Conservation (phyloP, 2,113 vertebrate species). For the Pseudopodoces humilis region DNA sequence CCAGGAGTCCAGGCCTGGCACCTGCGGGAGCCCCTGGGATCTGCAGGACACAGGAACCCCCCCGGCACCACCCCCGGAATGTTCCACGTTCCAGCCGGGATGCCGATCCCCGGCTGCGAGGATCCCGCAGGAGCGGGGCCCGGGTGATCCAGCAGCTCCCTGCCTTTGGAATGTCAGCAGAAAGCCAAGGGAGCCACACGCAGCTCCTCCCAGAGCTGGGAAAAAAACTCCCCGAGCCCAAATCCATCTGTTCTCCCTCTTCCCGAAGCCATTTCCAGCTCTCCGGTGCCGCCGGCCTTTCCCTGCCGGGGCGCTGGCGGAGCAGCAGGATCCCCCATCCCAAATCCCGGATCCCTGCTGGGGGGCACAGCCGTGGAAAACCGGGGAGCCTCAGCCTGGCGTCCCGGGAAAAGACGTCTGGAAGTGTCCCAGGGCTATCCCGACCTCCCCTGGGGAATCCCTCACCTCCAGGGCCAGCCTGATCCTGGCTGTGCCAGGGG, state of each 20-base stretch:
- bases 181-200: neutral
- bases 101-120: neutral
- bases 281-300: neutral
- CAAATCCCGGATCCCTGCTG: too few species aligned
- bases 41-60: neutral
- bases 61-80: neutral
- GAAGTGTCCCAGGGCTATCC: neutral
- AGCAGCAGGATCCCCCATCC: neutral
- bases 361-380: neutral
- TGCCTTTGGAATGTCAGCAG: neutral
- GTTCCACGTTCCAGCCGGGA: neutral
- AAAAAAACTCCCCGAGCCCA: neutral
- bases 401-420: rapidly evolving
- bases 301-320: neutral
- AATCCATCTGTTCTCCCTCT: neutral
- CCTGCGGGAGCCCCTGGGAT: neutral
- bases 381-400: neutral
- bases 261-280: constrained; percentile 2
- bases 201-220: neutral
- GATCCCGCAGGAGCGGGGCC: rapidly evolving
- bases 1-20: neutral
- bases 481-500: rapidly evolving
- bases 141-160: neutral
- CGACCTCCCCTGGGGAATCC: neutral
- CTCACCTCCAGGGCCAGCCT: rapidly evolving